Conservation (phyloP, 1,140 invertebrate species). For the Stegodyphus mimosarum region DNA sequence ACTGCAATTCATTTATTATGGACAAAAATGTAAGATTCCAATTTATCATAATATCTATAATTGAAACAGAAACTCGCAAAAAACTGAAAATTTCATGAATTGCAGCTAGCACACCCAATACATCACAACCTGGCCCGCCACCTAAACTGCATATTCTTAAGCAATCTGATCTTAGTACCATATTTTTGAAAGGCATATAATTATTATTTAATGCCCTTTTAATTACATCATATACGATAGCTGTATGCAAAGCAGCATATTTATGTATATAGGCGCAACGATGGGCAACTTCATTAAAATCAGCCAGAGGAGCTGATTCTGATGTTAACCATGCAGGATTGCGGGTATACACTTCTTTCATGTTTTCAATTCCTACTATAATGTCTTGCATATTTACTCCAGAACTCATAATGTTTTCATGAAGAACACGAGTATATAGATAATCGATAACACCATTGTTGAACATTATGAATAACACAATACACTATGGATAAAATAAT, state of each 20-base stretch:
- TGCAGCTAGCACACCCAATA: background rate
- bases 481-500: no score
- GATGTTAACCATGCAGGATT: background rate
- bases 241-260: background rate
- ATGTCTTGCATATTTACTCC: background rate
- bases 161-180: background rate
- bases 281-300: background rate
- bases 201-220: background rate
- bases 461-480: no score
- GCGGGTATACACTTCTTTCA: background rate
- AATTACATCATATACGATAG: background rate
- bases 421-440: background rate
- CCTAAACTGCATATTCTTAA: constrained; percentile 30
- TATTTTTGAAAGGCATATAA: background rate
- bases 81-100: background rate
- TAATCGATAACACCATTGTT: no score
- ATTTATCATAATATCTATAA: constrained; percentile 1
- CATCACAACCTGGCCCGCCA: constrained; percentile 10
- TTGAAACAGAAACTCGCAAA: background rate
- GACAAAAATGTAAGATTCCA: constrained; percentile 12
- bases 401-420: background rate
- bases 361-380: background rate
- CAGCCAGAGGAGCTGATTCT: background rate
- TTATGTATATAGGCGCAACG: constrained; percentile 2
- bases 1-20: constrained; percentile 10